A percentile compares a stretch with the other conserved stretches of the same genome.
Evolutionary conservation across 2,888 invertebrate genomes (phyloP).

Genomic region (Xestia sexstrigata): DNA sequence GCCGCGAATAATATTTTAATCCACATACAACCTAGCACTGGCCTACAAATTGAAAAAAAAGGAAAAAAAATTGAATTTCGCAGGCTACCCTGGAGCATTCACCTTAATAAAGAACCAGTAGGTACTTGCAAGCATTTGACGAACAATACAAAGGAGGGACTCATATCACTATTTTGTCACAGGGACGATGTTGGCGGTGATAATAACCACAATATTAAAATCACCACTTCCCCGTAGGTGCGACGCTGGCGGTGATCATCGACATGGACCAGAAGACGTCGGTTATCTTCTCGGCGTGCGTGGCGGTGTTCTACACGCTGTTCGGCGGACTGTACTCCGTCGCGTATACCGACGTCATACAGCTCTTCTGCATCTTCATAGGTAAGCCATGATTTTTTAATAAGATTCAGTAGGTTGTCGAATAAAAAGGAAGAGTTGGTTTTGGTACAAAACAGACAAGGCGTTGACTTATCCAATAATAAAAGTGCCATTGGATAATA

Average conservation of each 20-base stretch:
- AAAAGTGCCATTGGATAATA: not conserved
- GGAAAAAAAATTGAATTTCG: no score
- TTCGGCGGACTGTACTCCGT: constrained; percentile 99
- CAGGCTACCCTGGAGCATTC: no score
- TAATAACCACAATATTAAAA: not conserved
- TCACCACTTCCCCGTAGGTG: constrained; percentile 90
- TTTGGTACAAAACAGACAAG: not conserved
- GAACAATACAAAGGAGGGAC: not conserved
- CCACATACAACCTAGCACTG: no score
- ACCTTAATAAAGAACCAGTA: not conserved
- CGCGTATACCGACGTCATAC: constrained; percentile 99
- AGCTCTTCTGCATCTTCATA: constrained; percentile 99
- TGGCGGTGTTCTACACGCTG: constrained; percentile 99
- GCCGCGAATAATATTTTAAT: no score
- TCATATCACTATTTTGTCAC: not conserved
- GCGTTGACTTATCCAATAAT: not conserved
- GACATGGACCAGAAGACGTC: constrained; percentile 98
- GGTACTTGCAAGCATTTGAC: not conserved
- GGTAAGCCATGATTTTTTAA: constrained; percentile 39
- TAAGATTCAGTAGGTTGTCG: no score
- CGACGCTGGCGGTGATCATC: constrained; percentile 98
- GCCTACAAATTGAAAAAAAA: no score
- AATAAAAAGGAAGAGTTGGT: not conserved
- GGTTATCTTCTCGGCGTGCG: constrained; percentile 98
- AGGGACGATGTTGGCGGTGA: not conserved